Percentiles rank a stretch among this genome's conserved stretches.
Evolutionary conservation across 2,797 vertebrate species (phyloP).

Genomic region (Threskiornis aethiopicus): DNA sequence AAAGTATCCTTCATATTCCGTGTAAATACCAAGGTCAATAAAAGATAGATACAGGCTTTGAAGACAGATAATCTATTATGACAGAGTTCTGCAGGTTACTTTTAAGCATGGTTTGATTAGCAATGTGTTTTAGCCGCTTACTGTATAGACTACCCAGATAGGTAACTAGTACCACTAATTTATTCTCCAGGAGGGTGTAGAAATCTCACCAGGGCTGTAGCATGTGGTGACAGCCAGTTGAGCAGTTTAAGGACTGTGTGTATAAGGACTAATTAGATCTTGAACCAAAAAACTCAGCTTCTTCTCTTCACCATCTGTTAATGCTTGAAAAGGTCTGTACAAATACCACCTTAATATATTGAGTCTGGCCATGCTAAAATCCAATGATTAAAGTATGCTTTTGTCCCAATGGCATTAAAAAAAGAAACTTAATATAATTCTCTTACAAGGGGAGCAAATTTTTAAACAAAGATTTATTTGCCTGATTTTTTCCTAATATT

Average conservation of each 20-base stretch:
- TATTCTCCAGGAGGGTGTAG: neutral
- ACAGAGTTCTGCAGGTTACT: neutral
- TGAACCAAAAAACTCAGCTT: neutral
- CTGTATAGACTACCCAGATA: neutral
- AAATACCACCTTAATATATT: neutral
- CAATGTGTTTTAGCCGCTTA: neutral
- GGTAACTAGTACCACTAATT: neutral
- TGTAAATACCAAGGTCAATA: neutral
- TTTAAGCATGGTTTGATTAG: neutral
- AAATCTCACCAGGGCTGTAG: neutral
- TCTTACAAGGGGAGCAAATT: neutral
- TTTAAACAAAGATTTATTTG: constrained; percentile 20
- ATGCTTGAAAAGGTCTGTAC: neutral
- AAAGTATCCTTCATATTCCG: neutral
- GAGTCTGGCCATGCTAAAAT: neutral
- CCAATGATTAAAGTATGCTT: neutral
- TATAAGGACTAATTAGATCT: neutral
- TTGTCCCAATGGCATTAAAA: neutral
- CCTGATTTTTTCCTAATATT: neutral
- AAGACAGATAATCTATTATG: neutral
- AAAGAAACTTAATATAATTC: neutral
- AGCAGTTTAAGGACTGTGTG: neutral
- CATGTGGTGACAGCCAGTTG: neutral
- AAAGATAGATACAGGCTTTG: neutral
- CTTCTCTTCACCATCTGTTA: neutral